Conservation (phyloP, 2,888 invertebrate genomes). For the Drosophila greeni region DNA sequence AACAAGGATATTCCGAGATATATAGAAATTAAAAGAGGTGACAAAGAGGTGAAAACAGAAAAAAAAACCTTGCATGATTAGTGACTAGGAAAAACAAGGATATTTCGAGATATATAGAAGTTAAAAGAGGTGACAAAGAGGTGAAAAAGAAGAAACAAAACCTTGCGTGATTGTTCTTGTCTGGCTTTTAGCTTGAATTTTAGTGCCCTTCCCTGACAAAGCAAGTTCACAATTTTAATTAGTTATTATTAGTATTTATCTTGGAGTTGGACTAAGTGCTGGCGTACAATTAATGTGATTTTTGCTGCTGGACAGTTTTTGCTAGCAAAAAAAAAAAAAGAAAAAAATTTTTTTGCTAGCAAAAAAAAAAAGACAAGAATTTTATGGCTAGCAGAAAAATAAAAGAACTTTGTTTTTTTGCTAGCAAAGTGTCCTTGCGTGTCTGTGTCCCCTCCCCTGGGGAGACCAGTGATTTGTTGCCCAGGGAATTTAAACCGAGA, state of each 20-base stretch:
- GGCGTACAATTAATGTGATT: background rate
- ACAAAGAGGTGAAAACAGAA: too few species aligned
- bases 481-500: constrained; percentile 15
- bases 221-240: background rate
- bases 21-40: background rate
- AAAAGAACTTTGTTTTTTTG: too few species aligned
- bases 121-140: background rate
- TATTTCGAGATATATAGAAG: background rate
- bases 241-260: background rate
- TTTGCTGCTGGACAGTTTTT: too few species aligned
- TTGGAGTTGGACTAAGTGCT: background rate
- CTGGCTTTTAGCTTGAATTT: background rate
- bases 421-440: constrained; percentile 11
- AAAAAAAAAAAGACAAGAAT: too few species aligned
- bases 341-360: too few species aligned
- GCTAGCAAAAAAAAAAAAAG: too few species aligned
- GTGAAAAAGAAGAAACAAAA: background rate
- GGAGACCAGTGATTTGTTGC: constrained; percentile 24
- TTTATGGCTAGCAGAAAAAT: too few species aligned
- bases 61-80: background rate
- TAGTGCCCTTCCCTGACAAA: background rate
- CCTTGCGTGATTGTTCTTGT: background rate
- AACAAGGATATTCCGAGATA: background rate
- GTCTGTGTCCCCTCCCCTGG: background rate
- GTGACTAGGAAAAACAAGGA: background rate